Evolutionary conservation across 92 coral and sea anemone species (phyloP).

Genomic region (Heteractis magnifica): DNA sequence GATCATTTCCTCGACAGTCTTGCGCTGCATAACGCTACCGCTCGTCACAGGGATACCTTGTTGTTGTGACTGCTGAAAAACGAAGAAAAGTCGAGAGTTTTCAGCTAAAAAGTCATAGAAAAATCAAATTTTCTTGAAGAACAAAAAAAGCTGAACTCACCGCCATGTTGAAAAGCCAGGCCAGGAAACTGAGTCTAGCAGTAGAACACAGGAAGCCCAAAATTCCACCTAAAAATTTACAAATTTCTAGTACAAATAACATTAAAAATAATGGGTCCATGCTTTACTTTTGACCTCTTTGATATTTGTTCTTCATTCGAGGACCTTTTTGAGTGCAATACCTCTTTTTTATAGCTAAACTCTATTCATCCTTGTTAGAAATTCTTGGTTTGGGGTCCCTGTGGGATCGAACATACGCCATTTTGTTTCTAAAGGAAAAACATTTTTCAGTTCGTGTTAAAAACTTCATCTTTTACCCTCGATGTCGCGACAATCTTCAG

Average conservation of each 20-base stretch:
- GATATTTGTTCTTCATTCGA: neutral
- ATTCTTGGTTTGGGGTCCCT: neutral
- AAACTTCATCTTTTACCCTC: neutral
- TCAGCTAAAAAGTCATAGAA: neutral
- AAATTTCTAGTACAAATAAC: neutral
- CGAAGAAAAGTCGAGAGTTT: neutral
- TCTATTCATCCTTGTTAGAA: neutral
- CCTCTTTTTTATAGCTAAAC: neutral
- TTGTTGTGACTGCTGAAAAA: conserved; percentile 44
- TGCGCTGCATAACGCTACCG: conserved; percentile 41
- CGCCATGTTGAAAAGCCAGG: conserved; percentile 64
- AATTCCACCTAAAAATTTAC: neutral
- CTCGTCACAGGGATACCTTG: conserved; percentile 42
- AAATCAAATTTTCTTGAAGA: neutral
- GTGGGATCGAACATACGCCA: conserved; percentile 1
- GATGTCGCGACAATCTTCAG: conserved; percentile 96
- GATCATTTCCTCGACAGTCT: conserved; percentile 61
- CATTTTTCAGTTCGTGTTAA: neutral
- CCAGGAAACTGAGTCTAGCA: conserved; percentile 40
- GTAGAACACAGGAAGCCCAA: neutral
- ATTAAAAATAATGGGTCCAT: neutral
- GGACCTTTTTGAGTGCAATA: neutral
- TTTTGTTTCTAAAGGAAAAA: neutral
- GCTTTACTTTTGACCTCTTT: neutral
- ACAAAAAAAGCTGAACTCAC: conserved; percentile 29